Conservation (phyloP, 2,797 vertebrate species). For the Phrynocephalus forsythii region DNA sequence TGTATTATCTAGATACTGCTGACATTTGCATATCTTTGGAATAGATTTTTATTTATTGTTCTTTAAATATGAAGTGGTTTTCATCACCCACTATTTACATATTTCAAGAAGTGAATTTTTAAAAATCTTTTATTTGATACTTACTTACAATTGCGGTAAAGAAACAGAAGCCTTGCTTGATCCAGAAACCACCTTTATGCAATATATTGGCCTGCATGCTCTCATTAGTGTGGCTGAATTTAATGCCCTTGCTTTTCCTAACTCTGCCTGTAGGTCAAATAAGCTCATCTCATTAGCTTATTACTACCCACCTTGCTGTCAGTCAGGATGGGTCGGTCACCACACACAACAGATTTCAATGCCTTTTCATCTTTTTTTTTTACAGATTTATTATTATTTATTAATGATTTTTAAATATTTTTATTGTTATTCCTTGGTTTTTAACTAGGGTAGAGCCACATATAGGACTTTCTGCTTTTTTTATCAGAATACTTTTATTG, state of each 20-base stretch:
- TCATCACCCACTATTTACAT: conserved; percentile 46
- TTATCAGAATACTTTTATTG: too few species aligned
- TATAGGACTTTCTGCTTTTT: not conserved
- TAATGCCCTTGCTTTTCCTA: not conserved
- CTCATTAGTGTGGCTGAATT: not conserved
- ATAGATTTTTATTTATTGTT: conserved; percentile 47
- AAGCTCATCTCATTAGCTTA: too few species aligned
- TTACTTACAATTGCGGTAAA: conserved; percentile 31
- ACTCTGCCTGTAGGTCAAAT: not conserved
- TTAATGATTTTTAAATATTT: too few species aligned
- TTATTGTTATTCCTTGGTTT: too few species aligned
- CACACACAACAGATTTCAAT: not conserved
- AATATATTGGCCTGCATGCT: not conserved
- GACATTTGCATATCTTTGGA: conserved; percentile 67
- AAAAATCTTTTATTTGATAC: conserved; percentile 23
- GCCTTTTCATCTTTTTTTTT: too few species aligned
- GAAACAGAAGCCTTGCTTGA: conserved; percentile 15
- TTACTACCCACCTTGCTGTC: too few species aligned
- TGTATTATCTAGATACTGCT: conserved; percentile 62
- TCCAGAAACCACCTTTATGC: not conserved
- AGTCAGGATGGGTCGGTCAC: not conserved
- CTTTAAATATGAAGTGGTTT: conserved; percentile 51
- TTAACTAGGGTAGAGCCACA: too few species aligned
- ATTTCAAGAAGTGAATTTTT: conserved; percentile 11
- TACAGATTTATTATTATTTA: too few species aligned